Evolutionary conservation across 2,888 invertebrate species (phyloP).

Genomic region (Drosophila peninsularis): DNA sequence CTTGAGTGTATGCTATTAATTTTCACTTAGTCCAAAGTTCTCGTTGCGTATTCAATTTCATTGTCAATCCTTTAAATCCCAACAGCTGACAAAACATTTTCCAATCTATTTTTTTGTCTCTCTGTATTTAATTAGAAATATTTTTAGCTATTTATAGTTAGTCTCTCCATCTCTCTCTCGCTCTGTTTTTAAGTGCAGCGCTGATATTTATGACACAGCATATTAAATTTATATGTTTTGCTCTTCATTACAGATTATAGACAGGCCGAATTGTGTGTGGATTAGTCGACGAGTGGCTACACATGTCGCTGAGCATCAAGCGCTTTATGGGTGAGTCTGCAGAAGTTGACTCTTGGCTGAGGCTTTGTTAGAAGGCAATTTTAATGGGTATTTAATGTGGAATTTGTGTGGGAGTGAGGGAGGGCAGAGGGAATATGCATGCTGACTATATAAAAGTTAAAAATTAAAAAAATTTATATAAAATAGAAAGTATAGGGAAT

Average conservation of each 20-base stretch:
- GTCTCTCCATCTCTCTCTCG: slow-evolving; percentile 30
- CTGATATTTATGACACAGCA: slow-evolving; percentile 70
- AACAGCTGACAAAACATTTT: slow-evolving; percentile 79
- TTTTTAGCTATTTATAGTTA: slow-evolving; percentile 67
- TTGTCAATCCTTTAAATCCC: slow-evolving; percentile 60
- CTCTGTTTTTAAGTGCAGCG: slow-evolving; percentile 70
- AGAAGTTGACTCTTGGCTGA: background rate
- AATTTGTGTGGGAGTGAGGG: background rate
- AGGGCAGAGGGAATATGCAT: no score
- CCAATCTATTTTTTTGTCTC: slow-evolving; percentile 24
- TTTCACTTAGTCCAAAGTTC: slow-evolving; percentile 72
- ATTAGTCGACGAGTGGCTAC: slow-evolving; percentile 60
- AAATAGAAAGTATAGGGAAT: no score
- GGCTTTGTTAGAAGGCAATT: background rate
- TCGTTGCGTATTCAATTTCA: slow-evolving; percentile 65
- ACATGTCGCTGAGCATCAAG: slow-evolving; percentile 42
- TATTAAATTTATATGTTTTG: slow-evolving; percentile 76
- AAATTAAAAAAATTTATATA: no score
- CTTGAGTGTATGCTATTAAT: slow-evolving; percentile 58
- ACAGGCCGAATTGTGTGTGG: slow-evolving; percentile 38
- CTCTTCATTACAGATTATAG: slow-evolving; percentile 70
- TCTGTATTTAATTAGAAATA: slow-evolving; percentile 54
- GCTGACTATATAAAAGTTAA: no score
- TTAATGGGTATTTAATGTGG: background rate
- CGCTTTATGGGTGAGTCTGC: slow-evolving; percentile 42